These are phyloP conservation scores for Drosophila pandora DNA, from an alignment of 1,140 invertebrate genomes.

Conservation along the genomic window DNA sequence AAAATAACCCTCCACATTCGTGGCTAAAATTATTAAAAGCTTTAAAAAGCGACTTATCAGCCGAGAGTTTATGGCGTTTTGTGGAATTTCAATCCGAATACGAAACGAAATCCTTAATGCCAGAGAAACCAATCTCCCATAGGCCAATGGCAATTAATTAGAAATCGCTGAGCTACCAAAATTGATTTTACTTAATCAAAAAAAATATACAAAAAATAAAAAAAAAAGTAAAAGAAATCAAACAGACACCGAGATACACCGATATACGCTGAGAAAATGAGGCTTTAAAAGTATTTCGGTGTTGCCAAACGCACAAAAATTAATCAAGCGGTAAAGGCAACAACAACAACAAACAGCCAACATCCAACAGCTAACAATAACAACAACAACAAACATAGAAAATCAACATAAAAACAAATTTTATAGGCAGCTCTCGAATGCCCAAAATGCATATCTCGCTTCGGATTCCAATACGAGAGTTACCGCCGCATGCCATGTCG, in stretches of 20 bases:
- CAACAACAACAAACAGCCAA: conserved; percentile 2
- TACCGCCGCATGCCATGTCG: conserved; percentile 38
- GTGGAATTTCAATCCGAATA: neutral
- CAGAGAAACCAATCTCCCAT: conserved; percentile 27
- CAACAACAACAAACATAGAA: conserved; percentile 16
- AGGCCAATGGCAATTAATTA: conserved; percentile 52
- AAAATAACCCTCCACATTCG: conserved; percentile 38
- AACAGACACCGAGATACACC: conserved; percentile 7
- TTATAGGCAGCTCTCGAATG: conserved; percentile 50
- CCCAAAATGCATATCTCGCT: conserved; percentile 70
- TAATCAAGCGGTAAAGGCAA: conserved; percentile 54
- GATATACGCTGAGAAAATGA: conserved; percentile 41
- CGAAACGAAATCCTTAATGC: conserved; percentile 13
- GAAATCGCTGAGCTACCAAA: conserved; percentile 55
- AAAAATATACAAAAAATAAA: too few relatives aligned
- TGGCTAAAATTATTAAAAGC: conserved; percentile 31
- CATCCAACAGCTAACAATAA: neutral
- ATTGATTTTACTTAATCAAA: conserved; percentile 55
- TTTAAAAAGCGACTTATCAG: conserved; percentile 17
- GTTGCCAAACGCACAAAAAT: conserved; percentile 64
- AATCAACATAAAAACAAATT: conserved; percentile 34
- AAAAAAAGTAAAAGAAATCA: neutral
- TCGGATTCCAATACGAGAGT: conserved; percentile 68
- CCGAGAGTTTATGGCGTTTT: neutral
- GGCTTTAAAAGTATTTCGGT: conserved; percentile 63